Percentiles rank a stretch among this genome's conserved stretches.
Evolutionary conservation across 2,113 vertebrate species (phyloP).

Genomic region (Odocoileus virginianus): DNA sequence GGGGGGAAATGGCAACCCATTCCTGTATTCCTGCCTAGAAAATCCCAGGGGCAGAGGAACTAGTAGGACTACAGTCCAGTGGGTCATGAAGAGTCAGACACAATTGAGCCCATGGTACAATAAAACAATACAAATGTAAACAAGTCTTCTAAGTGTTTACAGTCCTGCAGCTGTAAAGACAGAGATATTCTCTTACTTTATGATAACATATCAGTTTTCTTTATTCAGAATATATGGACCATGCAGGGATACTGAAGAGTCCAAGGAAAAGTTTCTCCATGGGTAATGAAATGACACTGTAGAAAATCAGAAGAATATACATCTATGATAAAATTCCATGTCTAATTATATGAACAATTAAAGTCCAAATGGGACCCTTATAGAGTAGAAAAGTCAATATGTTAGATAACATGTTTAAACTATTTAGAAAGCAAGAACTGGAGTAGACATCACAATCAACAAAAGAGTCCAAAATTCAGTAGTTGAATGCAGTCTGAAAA

Average conservation of each 20-base stretch:
- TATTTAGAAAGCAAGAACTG: not conserved
- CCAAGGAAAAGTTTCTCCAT: not conserved
- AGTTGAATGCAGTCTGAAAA: not conserved
- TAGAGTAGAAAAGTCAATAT: not conserved
- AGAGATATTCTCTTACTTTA: not conserved
- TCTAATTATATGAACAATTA: not conserved
- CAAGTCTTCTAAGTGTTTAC: not conserved
- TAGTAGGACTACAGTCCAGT: not conserved
- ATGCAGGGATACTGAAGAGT: not conserved
- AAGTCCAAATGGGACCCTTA: not conserved
- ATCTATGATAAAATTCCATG: not conserved
- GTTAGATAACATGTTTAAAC: not conserved
- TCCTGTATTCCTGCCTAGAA: not conserved
- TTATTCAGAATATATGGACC: not conserved
- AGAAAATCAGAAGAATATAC: not conserved
- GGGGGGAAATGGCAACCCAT: not conserved
- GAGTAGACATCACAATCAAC: not conserved
- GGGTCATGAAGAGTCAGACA: not conserved
- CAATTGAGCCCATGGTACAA: not conserved
- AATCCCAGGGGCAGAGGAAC: not conserved
- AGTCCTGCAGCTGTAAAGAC: not conserved
- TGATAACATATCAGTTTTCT: not conserved
- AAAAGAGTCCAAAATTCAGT: not conserved
- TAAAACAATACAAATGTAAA: not conserved
- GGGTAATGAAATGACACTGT: not conserved